Evolutionary conservation across 1,140 invertebrate genomes (phyloP), one percentile per base, ranked within the genome.

Genomic region (Druon quercuslanigerum): DNA sequence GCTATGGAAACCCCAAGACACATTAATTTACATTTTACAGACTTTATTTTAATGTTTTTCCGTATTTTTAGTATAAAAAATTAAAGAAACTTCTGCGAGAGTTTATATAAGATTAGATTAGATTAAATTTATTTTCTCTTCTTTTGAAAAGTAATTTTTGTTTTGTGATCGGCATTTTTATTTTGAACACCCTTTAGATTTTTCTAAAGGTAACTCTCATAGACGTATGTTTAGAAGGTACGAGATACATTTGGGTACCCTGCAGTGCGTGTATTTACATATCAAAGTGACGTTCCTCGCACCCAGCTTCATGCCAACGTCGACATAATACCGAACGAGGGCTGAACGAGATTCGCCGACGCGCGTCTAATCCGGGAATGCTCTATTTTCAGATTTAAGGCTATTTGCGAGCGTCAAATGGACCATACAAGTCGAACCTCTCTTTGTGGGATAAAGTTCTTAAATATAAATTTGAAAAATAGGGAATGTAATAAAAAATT

Each of bases 271-370:
- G 76, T 90, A 90, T 90, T 90, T 90, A 88, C 88, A 90, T 90
- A 88, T 90, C 88, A 90, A 90, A 90, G 88, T 89, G 86, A 87
- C 84, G 81, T 79, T 79, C 80, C 82, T 82, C 75, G 77, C 81
- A 80, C 73, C 74, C 66, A 71, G 56, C 46, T 33, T 66, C 25
- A 66, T 66, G 60, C 60, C 60, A 66, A 66, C 33, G 60, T 66
- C 60, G 60, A 66, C 60, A 66, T 66, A 66, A 66, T 73, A 66
- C 50, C 51, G 20, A 54, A 72, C n/a, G 16, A 78, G 75, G 77
- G 76, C 73, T 77, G 75, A 72, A 72, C 74, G 57, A 71, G 51
- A 70, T 57, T 73, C 72, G 40, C 51, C 71, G 17, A 25, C 50
- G 51, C 71, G 60, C 33, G 46, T 20, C 54, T 78, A 76, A 79